phyloP scores from a whole-genome alignment of 2,888 invertebrate genomes.

The Catocala fraxini region DNA sequence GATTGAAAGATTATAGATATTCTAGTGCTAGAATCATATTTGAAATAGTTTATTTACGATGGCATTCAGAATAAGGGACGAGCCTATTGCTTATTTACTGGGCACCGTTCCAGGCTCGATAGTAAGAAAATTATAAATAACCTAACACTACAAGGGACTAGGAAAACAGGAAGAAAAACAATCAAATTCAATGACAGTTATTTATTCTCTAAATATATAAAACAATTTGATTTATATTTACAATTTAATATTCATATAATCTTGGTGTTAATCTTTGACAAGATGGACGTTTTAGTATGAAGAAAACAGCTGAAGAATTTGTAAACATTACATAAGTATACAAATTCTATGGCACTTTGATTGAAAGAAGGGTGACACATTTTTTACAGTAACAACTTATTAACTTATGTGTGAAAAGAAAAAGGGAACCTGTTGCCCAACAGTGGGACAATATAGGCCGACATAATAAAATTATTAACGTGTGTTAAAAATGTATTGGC shows the following conservation, averaged over 20 bases:
- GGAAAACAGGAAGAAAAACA: conserved; percentile 50
- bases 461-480: conserved; percentile 29
- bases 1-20: too few species aligned
- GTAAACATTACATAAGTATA: conserved; percentile 17
- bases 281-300: conserved; percentile 36
- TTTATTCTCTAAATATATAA: conserved; percentile 84
- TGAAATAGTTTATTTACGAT: too few species aligned
- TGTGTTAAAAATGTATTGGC: conserved; percentile 38
- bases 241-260: conserved; percentile 44
- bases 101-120: too few species aligned
- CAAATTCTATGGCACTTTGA: conserved; percentile 74
- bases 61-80: too few species aligned
- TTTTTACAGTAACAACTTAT: conserved; percentile 2
- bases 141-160: too few species aligned
- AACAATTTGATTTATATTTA: conserved; percentile 77
- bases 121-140: too few species aligned
- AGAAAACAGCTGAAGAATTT: conserved; percentile 37
- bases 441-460: too few species aligned
- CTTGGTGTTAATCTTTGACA: conserved; percentile 25
- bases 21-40: too few species aligned
- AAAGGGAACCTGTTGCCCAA: too few species aligned
- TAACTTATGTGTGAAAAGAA: too few species aligned
- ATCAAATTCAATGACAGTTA: conserved; percentile 63
- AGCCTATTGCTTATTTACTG: too few species aligned
- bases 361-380: conserved; percentile 29